Percentiles rank a stretch among this genome's conserved stretches.
Evolutionary conservation across 2,113 vertebrate species (phyloP).

Genomic region (Sorex fumeus): DNA sequence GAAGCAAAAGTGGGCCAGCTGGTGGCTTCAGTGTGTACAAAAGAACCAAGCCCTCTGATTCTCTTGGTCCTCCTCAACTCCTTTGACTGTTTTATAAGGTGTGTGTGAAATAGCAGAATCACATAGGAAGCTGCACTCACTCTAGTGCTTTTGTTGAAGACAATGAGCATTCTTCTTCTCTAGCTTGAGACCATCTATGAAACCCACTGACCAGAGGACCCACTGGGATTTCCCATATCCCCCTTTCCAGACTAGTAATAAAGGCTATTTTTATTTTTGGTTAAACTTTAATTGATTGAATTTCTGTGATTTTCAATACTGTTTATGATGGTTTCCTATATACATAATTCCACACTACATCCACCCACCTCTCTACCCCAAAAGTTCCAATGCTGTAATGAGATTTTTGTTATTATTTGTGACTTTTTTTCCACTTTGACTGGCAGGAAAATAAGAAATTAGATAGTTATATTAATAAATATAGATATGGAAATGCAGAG

Average conservation of each 20-base stretch:
- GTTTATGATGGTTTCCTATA: too few species aligned
- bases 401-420: neutral
- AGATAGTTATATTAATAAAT: neutral
- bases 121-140: neutral
- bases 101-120: neutral
- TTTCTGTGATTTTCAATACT: too few species aligned
- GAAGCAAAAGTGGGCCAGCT: neutral
- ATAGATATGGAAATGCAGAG: neutral
- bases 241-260: neutral
- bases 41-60: neutral
- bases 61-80: neutral
- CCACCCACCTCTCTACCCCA: neutral
- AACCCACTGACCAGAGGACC: neutral
- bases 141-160: neutral
- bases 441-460: neutral
- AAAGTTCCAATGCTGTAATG: neutral
- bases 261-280: too few species aligned
- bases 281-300: neutral
- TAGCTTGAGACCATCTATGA: neutral
- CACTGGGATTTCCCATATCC: neutral
- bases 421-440: slow-evolving; percentile 5
- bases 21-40: neutral
- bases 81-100: neutral
- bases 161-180: neutral
- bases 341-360: neutral